Base-by-base conservation (phyloP, 2,888 invertebrate species). In the Orchesella flavescens region DNA sequence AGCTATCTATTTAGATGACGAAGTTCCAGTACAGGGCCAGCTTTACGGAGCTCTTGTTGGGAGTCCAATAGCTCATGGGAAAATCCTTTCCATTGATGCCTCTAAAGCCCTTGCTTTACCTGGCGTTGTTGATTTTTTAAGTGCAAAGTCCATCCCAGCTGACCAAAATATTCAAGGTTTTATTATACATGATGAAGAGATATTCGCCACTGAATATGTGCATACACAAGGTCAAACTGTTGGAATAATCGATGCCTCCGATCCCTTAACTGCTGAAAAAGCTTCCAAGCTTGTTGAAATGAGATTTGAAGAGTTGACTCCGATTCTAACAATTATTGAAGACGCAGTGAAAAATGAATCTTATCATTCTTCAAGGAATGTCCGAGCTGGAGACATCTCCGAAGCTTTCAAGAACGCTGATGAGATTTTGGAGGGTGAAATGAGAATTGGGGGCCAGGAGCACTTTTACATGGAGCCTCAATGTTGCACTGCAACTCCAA, bases 381-480 rank as follows among this genome's bases (percentile, higher is more conserved):
- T 77, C 3, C 72, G 49, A 1, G 43, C 65, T 19, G 84, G 86
- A 13, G 91, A 97, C 0, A 93, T 96, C 89, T 91, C 94, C 0
- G 89, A 91, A 74, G 94, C 92, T 0, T 94, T 97, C 87, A 90
- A 92, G 46, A 91, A 93, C 85, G 93, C 94, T 13, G 93, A 94
- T 55, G 93, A 94, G 89, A 90, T 95, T n/a, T 89, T 97, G 46
- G 94, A 95, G 90, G 96, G 96, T 0, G 93, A 95, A 87, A 91
- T 93, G 61, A 92, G 94, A 81, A 94, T 95, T 89, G 97, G 97
- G 13, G 97, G 96, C 0, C 98, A 99, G 43, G 98, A 98, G 90
- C 99, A 99, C 90, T 98, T 99, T 90, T 99, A 98, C 90, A 91
- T 99, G 88, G 99, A 99, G 91, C 96, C 98, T 0, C 90, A 92